Percentiles rank a stretch among this genome's conserved stretches.
phyloP scores from a whole-genome alignment of 2,113 vertebrate genomes.

The Gadus macrocephalus region DNA sequence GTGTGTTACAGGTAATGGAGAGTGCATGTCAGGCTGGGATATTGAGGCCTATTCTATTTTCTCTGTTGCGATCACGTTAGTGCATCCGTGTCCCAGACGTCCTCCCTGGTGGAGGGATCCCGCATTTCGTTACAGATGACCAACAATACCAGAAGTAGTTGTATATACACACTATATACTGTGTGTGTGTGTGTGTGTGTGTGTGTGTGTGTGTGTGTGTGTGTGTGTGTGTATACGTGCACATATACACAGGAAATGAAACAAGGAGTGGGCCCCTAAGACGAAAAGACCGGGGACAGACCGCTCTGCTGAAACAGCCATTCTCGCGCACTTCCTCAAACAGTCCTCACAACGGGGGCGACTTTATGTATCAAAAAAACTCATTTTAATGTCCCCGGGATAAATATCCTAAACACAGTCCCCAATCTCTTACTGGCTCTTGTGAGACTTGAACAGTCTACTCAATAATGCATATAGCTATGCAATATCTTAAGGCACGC shows the following conservation, averaged over 20 bases:
- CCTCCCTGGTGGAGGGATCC: slow-evolving; percentile 4
- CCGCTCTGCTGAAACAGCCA: too few species aligned
- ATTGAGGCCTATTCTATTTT: slow-evolving; percentile 3
- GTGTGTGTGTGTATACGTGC: too few species aligned
- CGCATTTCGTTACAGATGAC: slow-evolving; percentile 14
- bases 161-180: too few species aligned
- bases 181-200: too few species aligned
- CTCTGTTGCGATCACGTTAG: not conserved
- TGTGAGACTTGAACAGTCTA: slow-evolving; percentile 79
- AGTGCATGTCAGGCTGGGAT: slow-evolving; percentile 2
- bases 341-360: too few species aligned
- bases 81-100: slow-evolving; percentile 7
- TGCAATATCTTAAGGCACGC: slow-evolving; percentile 44
- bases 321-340: too few species aligned
- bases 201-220: too few species aligned
- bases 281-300: too few species aligned
- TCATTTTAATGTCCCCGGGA: slow-evolving; percentile 53
- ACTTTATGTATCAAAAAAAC: slow-evolving; percentile 44
- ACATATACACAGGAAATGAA: too few species aligned
- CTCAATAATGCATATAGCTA: slow-evolving; percentile 70
- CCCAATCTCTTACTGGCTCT: slow-evolving; percentile 68
- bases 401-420: slow-evolving; percentile 68
- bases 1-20: slow-evolving; percentile 1
- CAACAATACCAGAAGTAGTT: too few species aligned
- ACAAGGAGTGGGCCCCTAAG: too few species aligned